Conservation (phyloP, 1,140 invertebrate species). For the Drosophila pectinifera region DNA sequence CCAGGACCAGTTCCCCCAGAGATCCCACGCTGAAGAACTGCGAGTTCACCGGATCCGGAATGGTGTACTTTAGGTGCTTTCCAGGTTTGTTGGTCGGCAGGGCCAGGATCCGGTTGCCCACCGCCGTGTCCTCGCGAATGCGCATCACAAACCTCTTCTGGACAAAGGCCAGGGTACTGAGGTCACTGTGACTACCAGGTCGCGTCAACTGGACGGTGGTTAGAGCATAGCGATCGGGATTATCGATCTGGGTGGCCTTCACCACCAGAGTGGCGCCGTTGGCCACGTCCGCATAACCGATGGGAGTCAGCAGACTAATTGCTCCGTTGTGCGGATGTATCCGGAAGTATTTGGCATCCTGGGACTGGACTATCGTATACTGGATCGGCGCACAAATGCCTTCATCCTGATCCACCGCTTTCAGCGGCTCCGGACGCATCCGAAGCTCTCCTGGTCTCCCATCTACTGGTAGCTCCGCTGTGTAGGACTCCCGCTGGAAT, state of each 20-base stretch:
- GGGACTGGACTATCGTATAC: constrained; percentile 87
- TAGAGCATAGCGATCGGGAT: constrained; percentile 93
- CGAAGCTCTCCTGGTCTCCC: constrained; percentile 83
- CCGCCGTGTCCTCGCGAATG: constrained; percentile 91
- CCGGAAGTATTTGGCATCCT: constrained; percentile 84
- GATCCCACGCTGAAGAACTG: constrained; percentile 88
- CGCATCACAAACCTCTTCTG: constrained; percentile 90
- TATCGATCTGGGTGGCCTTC: constrained; percentile 94
- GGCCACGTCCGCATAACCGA: constrained; percentile 88
- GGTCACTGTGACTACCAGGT: constrained; percentile 83
- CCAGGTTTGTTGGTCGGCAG: constrained; percentile 88
- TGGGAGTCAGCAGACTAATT: constrained; percentile 87
- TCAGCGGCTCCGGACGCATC: constrained; percentile 87
- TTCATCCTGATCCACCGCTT: constrained; percentile 90
- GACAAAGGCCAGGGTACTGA: constrained; percentile 88
- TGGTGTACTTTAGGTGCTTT: constrained; percentile 86
- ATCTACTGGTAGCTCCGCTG: constrained; percentile 88
- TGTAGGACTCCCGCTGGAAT: constrained; percentile 92
- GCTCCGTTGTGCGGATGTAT: constrained; percentile 88
- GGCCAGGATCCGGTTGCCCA: constrained; percentile 89
- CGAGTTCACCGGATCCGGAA: constrained; percentile 77
- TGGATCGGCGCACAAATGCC: constrained; percentile 90
- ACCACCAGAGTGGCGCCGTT: constrained; percentile 90
- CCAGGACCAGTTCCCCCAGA: constrained; percentile 92
- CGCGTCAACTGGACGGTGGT: constrained; percentile 90